A percentile compares a stretch with the other conserved stretches of the same genome.
phyloP scores from a whole-genome alignment of 1,140 invertebrate genomes.

The Drosophila baimaii region DNA sequence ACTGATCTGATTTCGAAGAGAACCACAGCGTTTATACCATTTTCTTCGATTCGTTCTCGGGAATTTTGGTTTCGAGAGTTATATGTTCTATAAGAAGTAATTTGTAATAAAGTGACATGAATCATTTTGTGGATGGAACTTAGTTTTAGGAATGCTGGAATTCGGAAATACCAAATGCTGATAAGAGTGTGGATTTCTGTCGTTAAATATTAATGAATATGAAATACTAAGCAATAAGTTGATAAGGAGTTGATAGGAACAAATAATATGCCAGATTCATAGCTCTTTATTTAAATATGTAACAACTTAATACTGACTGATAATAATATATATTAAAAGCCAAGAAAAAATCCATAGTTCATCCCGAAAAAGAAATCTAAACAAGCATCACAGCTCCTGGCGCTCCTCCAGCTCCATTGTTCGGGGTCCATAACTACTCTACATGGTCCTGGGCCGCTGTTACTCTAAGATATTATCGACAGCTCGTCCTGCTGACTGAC shows the following conservation, averaged over 20 bases:
- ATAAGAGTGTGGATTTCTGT: neutral
- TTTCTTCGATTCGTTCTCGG: neutral
- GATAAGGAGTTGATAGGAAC: neutral
- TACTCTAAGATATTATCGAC: slow-evolving; percentile 83
- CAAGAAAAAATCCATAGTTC: neutral
- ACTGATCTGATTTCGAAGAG: neutral
- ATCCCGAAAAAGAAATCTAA: neutral
- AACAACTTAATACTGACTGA: neutral
- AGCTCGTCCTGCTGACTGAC: slow-evolving; percentile 70
- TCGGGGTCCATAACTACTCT: slow-evolving; percentile 61
- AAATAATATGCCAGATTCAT: neutral
- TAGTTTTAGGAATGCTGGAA: neutral
- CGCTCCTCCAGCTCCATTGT: slow-evolving; percentile 64
- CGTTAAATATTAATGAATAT: neutral
- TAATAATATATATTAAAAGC: neutral
- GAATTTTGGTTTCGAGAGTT: neutral
- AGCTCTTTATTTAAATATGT: neutral
- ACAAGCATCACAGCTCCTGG: slow-evolving; percentile 9
- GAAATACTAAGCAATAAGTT: neutral
- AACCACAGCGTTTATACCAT: neutral
- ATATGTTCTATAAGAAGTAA: neutral
- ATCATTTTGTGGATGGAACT: neutral
- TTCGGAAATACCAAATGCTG: neutral
- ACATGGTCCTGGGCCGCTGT: slow-evolving; percentile 56
- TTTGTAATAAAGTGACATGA: neutral